phyloP scores from a whole-genome alignment of 2,113 vertebrate genomes.

The Halichoerus grypus region DNA sequence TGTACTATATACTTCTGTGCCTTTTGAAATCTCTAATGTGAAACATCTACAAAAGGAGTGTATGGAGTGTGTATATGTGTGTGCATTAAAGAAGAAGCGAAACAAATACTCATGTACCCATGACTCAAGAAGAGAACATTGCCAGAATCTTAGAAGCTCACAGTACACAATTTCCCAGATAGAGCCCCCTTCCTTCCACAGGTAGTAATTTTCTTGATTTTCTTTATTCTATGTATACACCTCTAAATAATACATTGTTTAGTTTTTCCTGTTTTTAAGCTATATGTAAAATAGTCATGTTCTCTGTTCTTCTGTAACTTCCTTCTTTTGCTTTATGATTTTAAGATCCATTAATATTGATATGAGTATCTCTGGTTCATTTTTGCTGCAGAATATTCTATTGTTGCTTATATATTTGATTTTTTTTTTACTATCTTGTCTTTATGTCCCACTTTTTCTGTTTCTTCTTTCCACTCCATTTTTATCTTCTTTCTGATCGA shows the following conservation, averaged over 20 bases:
- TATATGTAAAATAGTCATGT: neutral
- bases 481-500: neutral
- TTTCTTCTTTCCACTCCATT: neutral
- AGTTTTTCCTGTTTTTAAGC: neutral
- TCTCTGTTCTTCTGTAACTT: neutral
- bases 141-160: neutral
- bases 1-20: neutral
- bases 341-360: neutral
- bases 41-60: neutral
- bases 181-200: neutral
- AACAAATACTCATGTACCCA: neutral
- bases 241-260: constrained; percentile 9
- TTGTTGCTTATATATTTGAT: constrained; percentile 31
- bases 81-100: neutral
- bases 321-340: constrained; percentile 28
- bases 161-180: neutral
- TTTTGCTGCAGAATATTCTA: constrained; percentile 2
- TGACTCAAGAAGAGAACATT: neutral
- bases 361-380: neutral
- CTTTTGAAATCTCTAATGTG: neutral
- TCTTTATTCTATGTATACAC: neutral
- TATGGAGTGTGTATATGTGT: neutral
- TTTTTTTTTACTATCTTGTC: neutral
- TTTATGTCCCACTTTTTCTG: neutral
- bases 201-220: constrained; percentile 18